These are phyloP conservation scores for Melanchra persicariae DNA, from an alignment of 2,888 invertebrate species.

Conservation along the genomic window DNA sequence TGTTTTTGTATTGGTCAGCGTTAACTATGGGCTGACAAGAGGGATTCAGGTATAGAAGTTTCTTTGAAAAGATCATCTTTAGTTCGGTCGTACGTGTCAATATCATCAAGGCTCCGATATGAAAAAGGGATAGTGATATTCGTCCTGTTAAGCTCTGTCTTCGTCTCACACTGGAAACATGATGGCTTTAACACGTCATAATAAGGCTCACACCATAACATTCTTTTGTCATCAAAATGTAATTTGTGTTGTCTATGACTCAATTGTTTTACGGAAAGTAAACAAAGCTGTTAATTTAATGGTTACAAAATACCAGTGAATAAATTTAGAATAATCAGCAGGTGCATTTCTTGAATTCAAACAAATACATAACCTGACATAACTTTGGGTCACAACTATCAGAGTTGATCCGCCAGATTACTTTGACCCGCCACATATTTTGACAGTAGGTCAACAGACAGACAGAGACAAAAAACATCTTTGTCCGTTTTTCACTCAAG, in stretches of 20 bases:
- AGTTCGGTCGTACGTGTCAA: too few relatives aligned
- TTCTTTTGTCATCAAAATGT: background rate
- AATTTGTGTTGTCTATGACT: too few relatives aligned
- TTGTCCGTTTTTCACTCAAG: background rate
- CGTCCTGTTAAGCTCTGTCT: too few relatives aligned
- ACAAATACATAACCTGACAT: background rate
- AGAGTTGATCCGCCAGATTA: background rate
- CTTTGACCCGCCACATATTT: background rate
- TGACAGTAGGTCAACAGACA: conserved; percentile 16
- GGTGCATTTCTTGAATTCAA: background rate
- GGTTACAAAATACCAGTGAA: background rate
- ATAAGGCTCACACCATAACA: background rate
- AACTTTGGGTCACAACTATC: background rate
- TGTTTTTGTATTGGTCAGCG: background rate
- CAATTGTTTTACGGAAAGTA: background rate
- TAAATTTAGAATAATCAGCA: background rate
- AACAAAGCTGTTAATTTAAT: background rate
- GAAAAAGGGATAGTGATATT: too few relatives aligned
- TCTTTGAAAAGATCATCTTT: background rate
- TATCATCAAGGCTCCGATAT: background rate
- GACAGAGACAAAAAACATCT: background rate
- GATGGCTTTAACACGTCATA: background rate
- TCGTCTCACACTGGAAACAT: background rate
- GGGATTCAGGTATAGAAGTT: background rate
- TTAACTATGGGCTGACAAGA: background rate